A percentile compares a stretch with the other conserved stretches of the same genome.
phyloP scores from a whole-genome alignment of 2,797 vertebrate genomes.

The Tadarida brasiliensis region DNA sequence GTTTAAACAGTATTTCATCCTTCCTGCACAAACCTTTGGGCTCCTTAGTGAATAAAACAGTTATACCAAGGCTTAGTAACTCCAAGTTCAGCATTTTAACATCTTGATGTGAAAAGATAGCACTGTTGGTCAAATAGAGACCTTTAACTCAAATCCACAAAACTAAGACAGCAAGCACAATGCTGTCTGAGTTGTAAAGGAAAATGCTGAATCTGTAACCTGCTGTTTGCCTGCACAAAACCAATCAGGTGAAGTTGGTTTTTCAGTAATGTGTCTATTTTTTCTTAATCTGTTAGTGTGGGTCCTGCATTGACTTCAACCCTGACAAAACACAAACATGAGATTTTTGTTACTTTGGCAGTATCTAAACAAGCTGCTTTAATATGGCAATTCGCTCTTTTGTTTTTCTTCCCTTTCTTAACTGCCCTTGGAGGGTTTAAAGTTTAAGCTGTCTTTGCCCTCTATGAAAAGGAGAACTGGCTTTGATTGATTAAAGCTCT shows the following conservation, averaged over 20 bases:
- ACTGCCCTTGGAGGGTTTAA: neutral
- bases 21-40: constrained; percentile 36
- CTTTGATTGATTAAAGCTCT: constrained; percentile 27
- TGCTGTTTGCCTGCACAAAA: neutral
- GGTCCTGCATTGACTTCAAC: neutral
- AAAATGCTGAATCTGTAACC: neutral
- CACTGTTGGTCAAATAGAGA: neutral
- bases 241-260: neutral
- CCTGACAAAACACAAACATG: neutral
- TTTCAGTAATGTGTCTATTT: neutral
- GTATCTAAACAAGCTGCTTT: neutral
- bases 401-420: constrained; percentile 11
- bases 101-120: neutral
- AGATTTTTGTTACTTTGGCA: neutral
- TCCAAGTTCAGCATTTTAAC: neutral
- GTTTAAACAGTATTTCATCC: constrained; percentile 38
- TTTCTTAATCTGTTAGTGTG: neutral
- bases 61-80: neutral
- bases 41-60: neutral
- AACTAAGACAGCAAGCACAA: neutral
- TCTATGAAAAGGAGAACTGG: neutral
- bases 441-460: constrained; percentile 16
- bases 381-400: constrained; percentile 1
- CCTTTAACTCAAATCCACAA: neutral
- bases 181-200: neutral